Base-by-base conservation (phyloP, 2,797 vertebrate genomes). In the Erpetoichthys calabaricus region DNA sequence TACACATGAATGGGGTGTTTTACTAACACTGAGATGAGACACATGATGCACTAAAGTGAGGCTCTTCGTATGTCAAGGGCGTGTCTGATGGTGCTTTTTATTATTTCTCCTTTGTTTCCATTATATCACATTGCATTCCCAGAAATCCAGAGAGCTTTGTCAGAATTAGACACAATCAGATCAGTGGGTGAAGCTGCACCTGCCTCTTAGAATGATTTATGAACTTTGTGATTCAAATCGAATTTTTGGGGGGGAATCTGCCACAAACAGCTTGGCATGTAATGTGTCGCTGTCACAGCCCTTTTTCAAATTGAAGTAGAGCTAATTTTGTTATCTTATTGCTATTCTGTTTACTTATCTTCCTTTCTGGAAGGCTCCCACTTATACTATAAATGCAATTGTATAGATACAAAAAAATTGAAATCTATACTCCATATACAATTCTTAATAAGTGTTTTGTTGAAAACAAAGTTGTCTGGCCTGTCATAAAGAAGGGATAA, bases 181-280 rank as follows among this genome's bases (percentile, higher is more conserved):
- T 54, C 42, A 54, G 44, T 7, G 7, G 3, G 47, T 47, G 41
- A 43, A 54, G 9, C 53, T 41, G 41, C 53, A 54, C 41, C 10
- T 43, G 53, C 53, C 53, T 42, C 53, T 54, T 54, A 7, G 25
- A 8, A 41, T 54, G 53, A 54, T 54, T 44, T 41, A 54, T 54
- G 10, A 43, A 54, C 41, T 54, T 54, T 42, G 5, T 54, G 53
- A 54, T 43, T 42, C 41, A 54, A 54, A 54, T 54, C 53, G 44
- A 54, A 54, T 54, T 54, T 54, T 54, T 54, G 2, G 53, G 41
- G 41, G 53, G 7, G 9, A 41, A 25, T 25, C 25, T 42, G 53
- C 53, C 42, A 42, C 9, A 8, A 7, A 8, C 41, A 54, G 41
- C 5, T 43, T 54, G 5, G 41, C 53, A 41, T 42, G 42, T 54